Conservation (phyloP, 2,797 vertebrate genomes). For the Falco concolor region DNA sequence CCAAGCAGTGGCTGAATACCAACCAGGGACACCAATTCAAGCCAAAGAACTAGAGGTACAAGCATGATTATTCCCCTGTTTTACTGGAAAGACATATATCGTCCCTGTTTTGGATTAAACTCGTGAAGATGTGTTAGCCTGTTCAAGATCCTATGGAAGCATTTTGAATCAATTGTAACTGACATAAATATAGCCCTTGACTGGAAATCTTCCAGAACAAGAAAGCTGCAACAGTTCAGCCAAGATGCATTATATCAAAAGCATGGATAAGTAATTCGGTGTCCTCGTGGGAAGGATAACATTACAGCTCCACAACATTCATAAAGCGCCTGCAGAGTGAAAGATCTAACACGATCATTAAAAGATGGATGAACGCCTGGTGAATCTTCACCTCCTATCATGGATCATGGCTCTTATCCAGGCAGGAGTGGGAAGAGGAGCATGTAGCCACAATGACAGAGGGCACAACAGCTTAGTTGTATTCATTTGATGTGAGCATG, state of each 20-base stretch:
- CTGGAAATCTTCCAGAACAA: slow-evolving; percentile 35
- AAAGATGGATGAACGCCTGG: background rate
- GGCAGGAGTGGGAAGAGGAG: background rate
- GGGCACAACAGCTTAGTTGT: background rate
- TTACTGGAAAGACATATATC: background rate
- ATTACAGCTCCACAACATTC: background rate
- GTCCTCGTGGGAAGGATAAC: background rate
- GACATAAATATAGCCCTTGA: slow-evolving; percentile 26
- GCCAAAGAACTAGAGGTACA: background rate
- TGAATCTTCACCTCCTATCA: background rate
- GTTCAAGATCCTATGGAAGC: slow-evolving; percentile 25
- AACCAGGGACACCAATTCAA: background rate
- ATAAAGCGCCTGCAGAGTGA: background rate
- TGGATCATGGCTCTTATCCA: background rate
- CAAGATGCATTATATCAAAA: slow-evolving; percentile 11
- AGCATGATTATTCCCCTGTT: background rate
- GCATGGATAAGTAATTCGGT: background rate
- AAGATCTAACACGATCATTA: background rate
- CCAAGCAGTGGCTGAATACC: background rate
- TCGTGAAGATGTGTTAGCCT: background rate
- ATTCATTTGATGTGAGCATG: background rate
- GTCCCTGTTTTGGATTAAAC: background rate
- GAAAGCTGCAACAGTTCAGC: slow-evolving; percentile 2
- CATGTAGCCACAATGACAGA: background rate
- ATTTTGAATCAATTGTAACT: slow-evolving; percentile 45